Evolutionary conservation across 1,140 invertebrate genomes (phyloP).

Genomic region (Tetranychus urticae): DNA sequence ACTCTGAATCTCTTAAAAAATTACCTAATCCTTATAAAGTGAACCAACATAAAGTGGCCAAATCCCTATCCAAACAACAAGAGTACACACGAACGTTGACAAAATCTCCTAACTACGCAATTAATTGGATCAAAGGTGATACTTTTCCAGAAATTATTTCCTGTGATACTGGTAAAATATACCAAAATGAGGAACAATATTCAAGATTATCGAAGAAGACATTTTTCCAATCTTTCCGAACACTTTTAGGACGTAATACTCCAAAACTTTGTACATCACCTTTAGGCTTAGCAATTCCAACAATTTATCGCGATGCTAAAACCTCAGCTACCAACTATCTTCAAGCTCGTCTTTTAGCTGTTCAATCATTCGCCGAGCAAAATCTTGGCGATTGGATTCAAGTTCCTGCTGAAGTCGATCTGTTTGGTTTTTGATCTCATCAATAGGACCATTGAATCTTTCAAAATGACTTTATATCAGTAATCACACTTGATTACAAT

Average conservation of each 20-base stretch:
- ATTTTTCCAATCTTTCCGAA: conserved; percentile 18
- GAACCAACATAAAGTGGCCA: conserved; percentile 21
- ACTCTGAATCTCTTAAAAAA: conserved; percentile 2
- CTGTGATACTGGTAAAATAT: conserved; percentile 18
- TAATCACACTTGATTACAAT: not conserved
- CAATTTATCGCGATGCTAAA: conserved; percentile 19
- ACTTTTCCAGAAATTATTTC: conserved; percentile 20
- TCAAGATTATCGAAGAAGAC: conserved; percentile 21
- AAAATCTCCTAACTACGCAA: conserved; percentile 17
- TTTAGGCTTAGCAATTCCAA: not conserved
- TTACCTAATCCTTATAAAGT: conserved; percentile 18
- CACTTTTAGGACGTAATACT: not conserved
- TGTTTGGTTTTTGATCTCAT: conserved; percentile 5
- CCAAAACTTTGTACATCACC: not conserved
- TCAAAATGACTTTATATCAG: not conserved
- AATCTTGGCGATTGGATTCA: conserved; percentile 21
- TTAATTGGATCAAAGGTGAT: conserved; percentile 23
- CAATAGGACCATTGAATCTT: not conserved
- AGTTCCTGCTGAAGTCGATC: conserved; percentile 24
- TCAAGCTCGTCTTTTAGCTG: conserved; percentile 17
- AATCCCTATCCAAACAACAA: conserved; percentile 20
- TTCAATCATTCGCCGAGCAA: conserved; percentile 18
- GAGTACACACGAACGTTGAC: conserved; percentile 4
- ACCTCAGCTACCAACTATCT: conserved; percentile 18
- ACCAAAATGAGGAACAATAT: conserved; percentile 17